Base-by-base conservation (phyloP, 2,888 invertebrate species). In the Chorisops tibialis region DNA sequence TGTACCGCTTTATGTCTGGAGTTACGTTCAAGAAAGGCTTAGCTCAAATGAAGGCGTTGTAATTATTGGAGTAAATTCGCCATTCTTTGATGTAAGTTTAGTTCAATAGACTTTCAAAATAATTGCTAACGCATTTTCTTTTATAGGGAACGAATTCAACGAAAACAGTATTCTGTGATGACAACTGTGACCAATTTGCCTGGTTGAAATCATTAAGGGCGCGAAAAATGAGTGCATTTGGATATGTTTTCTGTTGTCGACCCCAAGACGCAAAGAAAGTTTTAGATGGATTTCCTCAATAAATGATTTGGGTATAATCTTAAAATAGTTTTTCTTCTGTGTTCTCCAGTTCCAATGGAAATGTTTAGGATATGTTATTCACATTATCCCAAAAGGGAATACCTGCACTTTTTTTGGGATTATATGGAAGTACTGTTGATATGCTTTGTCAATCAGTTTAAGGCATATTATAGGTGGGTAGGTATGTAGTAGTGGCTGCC, bases 1-100 rank as follows among this genome's bases (percentile, higher is more conserved):
- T 4, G 59, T 59, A 19, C 59, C 59, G 14, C 38, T 59, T 1
- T 48, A 48, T 21, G 48, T 59, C 5, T 59, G 59, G 59, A 59
- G 48, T 21, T 59, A 35, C 19, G 59, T 59, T n/a, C 48, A 18
- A 21, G 12, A 22, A 11, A 22, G 47, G 3, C 37, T 21, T 37
- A 14, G 3, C 12, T 18, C 9, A 6, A 47, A 47, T 18, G 35
- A 21, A 4, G 58, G 48, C 7, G 47, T 59, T 7, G 59, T 59
- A 2, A 48, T 59, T 18, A 38, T 59, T 38, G 59, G 59, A 4
- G 14, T 59, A 2, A 59, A 59, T 38, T 59, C 59, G 19, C 59
- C 59, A 2, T 59, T 59, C 59, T 59, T 59, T n/a, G 35, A 45
- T 41, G 41, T 41, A 41, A 30, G 30, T 9, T 37, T 37, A 9